Percentiles rank a stretch among this genome's conserved stretches.
Evolutionary conservation across 1,140 invertebrate species (phyloP).

Genomic region (Lepidurus arcticus): DNA sequence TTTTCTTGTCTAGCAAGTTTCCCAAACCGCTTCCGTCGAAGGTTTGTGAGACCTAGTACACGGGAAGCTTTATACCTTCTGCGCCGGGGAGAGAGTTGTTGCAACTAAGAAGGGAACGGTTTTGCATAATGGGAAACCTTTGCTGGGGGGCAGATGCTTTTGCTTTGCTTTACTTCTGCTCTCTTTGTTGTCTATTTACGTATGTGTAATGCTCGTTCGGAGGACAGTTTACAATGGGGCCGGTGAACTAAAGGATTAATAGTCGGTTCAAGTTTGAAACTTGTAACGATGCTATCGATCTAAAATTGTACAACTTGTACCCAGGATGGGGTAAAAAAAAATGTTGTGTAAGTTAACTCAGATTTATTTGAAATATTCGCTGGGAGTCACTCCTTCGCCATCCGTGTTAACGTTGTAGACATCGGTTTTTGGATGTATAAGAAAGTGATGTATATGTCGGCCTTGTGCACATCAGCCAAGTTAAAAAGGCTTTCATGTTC

Average conservation of each 20-base stretch:
- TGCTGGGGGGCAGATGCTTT: neutral
- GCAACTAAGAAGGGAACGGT: neutral
- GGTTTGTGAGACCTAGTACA: neutral
- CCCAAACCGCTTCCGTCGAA: neutral
- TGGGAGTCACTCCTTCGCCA: no score
- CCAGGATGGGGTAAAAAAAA: no score
- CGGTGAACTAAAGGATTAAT: neutral
- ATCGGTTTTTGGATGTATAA: no score
- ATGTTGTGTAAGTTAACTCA: no score
- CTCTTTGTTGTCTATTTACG: neutral
- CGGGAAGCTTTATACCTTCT: neutral
- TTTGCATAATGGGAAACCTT: slow-evolving; percentile 12
- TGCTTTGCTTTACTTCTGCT: neutral
- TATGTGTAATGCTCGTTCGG: neutral
- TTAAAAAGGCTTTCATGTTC: no score
- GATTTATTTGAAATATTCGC: no score
- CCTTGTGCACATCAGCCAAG: no score
- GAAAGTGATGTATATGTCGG: no score
- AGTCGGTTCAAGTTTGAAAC: neutral
- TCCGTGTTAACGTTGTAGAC: no score
- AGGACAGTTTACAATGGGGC: slow-evolving; percentile 13
- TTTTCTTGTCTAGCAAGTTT: no score
- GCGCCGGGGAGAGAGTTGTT: neutral
- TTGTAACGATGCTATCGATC: neutral
- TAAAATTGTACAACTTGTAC: no score